Evolutionary conservation across 2,888 invertebrate species (phyloP).

Genomic region (Epinotia brunnichana): DNA sequence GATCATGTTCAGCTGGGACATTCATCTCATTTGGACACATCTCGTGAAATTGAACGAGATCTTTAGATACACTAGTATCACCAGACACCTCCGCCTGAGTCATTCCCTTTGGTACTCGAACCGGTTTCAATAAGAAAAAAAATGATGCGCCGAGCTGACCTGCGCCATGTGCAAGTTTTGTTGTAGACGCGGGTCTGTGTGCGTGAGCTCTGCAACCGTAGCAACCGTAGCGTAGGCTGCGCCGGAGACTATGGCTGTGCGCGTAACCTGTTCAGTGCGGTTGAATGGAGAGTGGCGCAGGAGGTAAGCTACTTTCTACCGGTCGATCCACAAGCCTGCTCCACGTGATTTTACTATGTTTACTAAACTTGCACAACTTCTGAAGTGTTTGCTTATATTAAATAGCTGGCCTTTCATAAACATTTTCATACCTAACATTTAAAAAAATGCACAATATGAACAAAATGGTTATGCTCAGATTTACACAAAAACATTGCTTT

Average conservation of each 20-base stretch:
- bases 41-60: slow-evolving; percentile 38
- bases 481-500: too few species aligned
- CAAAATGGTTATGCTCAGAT: too few species aligned
- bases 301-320: slow-evolving; percentile 82
- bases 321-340: slow-evolving; percentile 56
- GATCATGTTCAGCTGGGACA: slow-evolving; percentile 21
- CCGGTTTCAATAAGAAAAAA: slow-evolving; percentile 71
- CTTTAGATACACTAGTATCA: slow-evolving; percentile 42
- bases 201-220: slow-evolving; percentile 51
- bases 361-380: slow-evolving; percentile 55
- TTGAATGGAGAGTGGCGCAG: slow-evolving; percentile 81
- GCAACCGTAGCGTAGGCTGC: slow-evolving; percentile 50
- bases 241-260: slow-evolving; percentile 56
- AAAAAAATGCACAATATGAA: not conserved
- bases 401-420: not conserved
- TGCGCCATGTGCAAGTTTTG: slow-evolving; percentile 48
- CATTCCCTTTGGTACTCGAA: slow-evolving; percentile 73
- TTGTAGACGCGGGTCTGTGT: slow-evolving; percentile 51
- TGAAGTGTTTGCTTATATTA: slow-evolving; percentile 10
- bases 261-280: slow-evolving; percentile 77
- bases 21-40: slow-evolving; percentile 39
- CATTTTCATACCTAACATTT: not conserved
- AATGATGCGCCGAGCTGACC: slow-evolving; percentile 72
- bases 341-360: slow-evolving; percentile 65
- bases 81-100: slow-evolving; percentile 63